Evolutionary conservation across 2,888 invertebrate species (phyloP), one percentile per base, ranked within the genome.

Genomic region (Synanthedon formicaeformis): DNA sequence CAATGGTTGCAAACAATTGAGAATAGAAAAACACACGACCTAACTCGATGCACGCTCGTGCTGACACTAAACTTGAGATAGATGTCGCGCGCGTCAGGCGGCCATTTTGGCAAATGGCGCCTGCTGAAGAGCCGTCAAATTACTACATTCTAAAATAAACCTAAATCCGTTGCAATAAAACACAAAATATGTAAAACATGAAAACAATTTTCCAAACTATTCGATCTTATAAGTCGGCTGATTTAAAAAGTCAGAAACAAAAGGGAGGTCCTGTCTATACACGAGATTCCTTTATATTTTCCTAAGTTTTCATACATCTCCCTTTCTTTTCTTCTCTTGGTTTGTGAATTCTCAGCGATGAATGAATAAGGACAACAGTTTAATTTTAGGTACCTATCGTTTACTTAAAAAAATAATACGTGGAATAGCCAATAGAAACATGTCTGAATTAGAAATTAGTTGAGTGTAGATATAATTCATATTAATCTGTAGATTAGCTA

Each of bases 61-160:
- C 75, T 84, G 81, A 82, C 81, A 84, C 85, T 85, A 80, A 83
- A 81, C 66, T 75, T 62, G 58, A 64, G 71, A 78, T 79, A 84
- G 83, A 84, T 85, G 85, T 81, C 84, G 83, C 78, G 67, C 84
- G 83, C 78, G 67, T 60, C 73, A 67, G 69, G 74, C 81, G 63
- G 80, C 81, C 82, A 82, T 83, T 63, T 75, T 80, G 69, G 78
- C 82, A 85, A 82, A 85, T 85, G 85, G 86, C 84, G 73, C 72
- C 67, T 71, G 65, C 71, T 66, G 65, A 34, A 60, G 60, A 76
- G 65, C 71, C 75, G 81, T 82, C 81, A 81, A 78, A 75, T 27
- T 18, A 40, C 41, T 54, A 34, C 67, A 75, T 58, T 40, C 54
- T 2, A 74, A 62, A 61, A 41, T 69, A 34, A 34, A 60, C 67